Base-by-base conservation (phyloP, 2,797 vertebrate species). In the Anguilla megastoma region DNA sequence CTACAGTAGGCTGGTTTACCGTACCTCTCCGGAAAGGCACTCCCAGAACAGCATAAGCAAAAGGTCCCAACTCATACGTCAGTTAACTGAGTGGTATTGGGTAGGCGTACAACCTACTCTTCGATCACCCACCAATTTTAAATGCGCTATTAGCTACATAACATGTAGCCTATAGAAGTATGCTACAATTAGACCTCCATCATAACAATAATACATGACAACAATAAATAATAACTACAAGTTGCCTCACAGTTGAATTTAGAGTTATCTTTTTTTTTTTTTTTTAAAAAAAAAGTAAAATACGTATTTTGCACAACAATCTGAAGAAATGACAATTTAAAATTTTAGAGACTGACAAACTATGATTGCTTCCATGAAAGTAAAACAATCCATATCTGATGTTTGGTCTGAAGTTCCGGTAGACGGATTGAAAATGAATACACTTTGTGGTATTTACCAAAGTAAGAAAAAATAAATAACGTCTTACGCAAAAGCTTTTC, bases 11-110 rank as follows among this genome's bases (percentile, higher is more conserved):
- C 79, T n/a, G 24, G 41, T 82, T 82, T 82, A 82, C 79, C 79
- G 79, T 82, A 82, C 79, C 79, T 82, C 79, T 82, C 21, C 7
- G 79, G 50, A 82, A 48, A 82, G 79, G 41, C 79, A 82, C 79
- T 82, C 41, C 41, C 79, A 82, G 50, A 80, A 82, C 14, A 7
- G 30, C 69, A 33, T 9, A 18, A 21, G 2, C 41, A 45, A 45
- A 8, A 16, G 76, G 45, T 82, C 79, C 79, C 41, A 50, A 45
- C 36, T 80, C 36, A 50, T 45, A 8, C 45, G 41, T 48, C 41
- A 50, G 21, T 50, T 24, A 50, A 6, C 18, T 50, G 21, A 14
- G 36, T 76, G 45, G 16, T 24, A 24, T 5, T 36, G 36, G 0
- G 33, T 18, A 18, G 14, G 79, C 45, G 18, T n/a, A 24, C 50